These are phyloP conservation scores for Albula glossodonta DNA, from an alignment of 2,113 vertebrate species.

Conservation along the genomic window DNA sequence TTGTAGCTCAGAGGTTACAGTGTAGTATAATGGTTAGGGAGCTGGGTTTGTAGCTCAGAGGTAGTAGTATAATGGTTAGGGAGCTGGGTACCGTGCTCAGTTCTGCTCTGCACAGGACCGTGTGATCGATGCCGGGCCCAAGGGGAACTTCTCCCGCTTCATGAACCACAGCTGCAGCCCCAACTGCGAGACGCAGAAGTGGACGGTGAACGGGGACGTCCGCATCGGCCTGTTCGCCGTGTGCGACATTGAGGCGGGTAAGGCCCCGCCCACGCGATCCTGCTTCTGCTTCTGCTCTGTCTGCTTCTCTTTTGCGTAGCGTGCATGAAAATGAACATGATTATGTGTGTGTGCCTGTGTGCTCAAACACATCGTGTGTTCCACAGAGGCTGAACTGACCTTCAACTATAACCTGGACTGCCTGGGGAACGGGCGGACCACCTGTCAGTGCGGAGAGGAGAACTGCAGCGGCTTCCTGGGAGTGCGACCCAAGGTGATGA, in stretches of 20 bases:
- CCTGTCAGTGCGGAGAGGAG: conserved; percentile 90
- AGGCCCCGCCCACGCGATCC: conserved; percentile 9
- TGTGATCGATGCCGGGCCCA: conserved; percentile 94
- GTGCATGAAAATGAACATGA: no score
- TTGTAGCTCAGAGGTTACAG: no score
- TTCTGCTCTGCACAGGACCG: conserved; percentile 78
- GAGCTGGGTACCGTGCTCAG: conserved; percentile 15
- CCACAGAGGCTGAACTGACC: conserved; percentile 86
- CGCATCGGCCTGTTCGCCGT: conserved; percentile 91
- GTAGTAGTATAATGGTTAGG: no score
- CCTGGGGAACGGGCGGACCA: conserved; percentile 88
- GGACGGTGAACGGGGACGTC: conserved; percentile 95
- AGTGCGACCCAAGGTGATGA: conserved; percentile 88
- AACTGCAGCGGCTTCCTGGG: conserved; percentile 97
- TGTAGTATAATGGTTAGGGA: no score
- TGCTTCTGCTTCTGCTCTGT: no score
- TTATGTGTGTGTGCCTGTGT: background rate
- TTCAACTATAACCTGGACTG: conserved; percentile 98
- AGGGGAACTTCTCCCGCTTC: conserved; percentile 93
- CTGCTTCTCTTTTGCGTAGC: no score
- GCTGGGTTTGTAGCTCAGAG: no score
- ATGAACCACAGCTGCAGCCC: conserved; percentile 99
- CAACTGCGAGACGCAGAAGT: conserved; percentile 98
- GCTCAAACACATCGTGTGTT: background rate
- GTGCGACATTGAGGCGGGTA: conserved; percentile 90